Base-by-base conservation (phyloP, 2,113 vertebrate genomes). In the Astur gentilis region DNA sequence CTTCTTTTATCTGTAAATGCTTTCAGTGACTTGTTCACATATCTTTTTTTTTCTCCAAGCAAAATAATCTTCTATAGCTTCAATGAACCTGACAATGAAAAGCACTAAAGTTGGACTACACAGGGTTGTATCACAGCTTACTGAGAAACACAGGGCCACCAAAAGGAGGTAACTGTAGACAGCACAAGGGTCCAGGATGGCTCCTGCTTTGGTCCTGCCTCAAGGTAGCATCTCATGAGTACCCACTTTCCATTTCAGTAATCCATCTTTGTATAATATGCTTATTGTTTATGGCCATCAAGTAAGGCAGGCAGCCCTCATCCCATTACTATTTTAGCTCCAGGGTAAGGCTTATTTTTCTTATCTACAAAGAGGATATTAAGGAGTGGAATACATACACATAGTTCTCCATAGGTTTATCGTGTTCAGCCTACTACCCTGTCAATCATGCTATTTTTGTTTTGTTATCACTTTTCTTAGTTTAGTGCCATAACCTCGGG, bases 321-420 rank as follows among this genome's bases (percentile, higher is more conserved):
- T 97, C 95, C 93, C 94, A 95, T 97, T 97, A 95, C 96, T 96
- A 45, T 87, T 94, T 96, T 96, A 87, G 96, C 97, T 90, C 44
- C 78, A 75, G 96, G 97, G 77, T 82, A 82, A 95, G 92, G 96
- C 97, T 98, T 98, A 97, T 97, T 97, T 98, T 97, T 97, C 96
- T 98, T 98, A 97, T 97, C 97, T 97, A 86, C 77, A 80, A 95
- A 96, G 92, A 96, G 83, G 93, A 95, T 97, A 97, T 97, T 96
- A 95, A 86, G 80, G 57, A 95, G 79, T 81, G 85, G 97, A 96
- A 97, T 86, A 95, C 95, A 96, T 89, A 96, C 90, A 96, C 67
- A 78, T 50, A 95, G 77, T 60, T 96, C 80, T 94, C 91, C 77
- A 49, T 83, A 69, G 76, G 78, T 85, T 96, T 95, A 95, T 96